phyloP scores from a whole-genome alignment of 2,888 invertebrate genomes.

The Phlogophora meticulosa region DNA sequence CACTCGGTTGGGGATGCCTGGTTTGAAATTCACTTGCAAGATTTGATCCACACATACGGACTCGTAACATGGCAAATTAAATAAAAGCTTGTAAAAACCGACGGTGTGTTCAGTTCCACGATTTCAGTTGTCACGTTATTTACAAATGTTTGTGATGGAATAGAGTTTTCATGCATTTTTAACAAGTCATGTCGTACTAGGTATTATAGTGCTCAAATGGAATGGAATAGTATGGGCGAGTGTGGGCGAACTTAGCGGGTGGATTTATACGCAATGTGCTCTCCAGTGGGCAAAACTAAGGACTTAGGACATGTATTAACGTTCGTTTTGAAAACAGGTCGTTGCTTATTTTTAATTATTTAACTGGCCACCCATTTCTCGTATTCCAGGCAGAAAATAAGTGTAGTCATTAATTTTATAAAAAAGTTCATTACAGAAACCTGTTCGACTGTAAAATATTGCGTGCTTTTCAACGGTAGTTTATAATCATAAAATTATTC shows the following conservation, averaged over 20 bases:
- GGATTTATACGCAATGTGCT: constrained; percentile 1
- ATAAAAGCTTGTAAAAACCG: background rate
- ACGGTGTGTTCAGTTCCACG: background rate
- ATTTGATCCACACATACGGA: too few relatives aligned
- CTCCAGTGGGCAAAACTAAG: background rate
- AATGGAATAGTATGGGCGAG: constrained; percentile 18
- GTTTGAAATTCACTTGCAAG: too few relatives aligned
- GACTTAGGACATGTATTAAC: background rate
- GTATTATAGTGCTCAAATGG: constrained; percentile 34
- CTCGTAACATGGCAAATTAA: background rate
- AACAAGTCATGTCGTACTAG: constrained; percentile 16
- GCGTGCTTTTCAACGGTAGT: constrained; percentile 48
- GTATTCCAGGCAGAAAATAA: constrained; percentile 22
- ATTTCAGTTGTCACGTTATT: constrained; percentile 21
- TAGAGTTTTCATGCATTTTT: constrained; percentile 35
- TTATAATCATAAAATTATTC: constrained; percentile 57
- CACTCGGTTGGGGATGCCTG: too few relatives aligned
- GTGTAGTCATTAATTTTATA: constrained; percentile 13
- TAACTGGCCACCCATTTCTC: background rate
- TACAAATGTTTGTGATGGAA: constrained; percentile 25
- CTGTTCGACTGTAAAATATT: constrained; percentile 26
- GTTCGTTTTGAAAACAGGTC: background rate
- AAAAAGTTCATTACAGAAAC: constrained; percentile 32
- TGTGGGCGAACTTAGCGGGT: constrained; percentile 5
- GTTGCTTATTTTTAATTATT: constrained; percentile 9